These are phyloP conservation scores for Neoarius graeffei DNA, from an alignment of 2,113 vertebrate genomes.

Conservation along the genomic window DNA sequence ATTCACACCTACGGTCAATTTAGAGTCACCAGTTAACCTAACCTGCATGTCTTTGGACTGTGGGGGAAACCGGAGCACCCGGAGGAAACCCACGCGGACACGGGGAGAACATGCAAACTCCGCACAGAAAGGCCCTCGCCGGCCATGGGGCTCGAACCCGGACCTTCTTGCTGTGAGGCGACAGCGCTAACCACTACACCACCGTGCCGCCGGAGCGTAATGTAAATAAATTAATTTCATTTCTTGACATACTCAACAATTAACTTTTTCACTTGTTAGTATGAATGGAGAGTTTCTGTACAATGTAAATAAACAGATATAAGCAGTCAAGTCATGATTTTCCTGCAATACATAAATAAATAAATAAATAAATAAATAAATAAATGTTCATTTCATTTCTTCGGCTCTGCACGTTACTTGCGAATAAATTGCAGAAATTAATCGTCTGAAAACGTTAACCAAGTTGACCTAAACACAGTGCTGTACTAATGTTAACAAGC, in stretches of 20 bases:
- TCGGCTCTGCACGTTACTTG: neutral
- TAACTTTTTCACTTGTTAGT: neutral
- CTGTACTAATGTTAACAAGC: neutral
- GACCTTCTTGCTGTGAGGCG: too few relatives aligned
- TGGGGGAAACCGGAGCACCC: too few relatives aligned
- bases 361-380: neutral
- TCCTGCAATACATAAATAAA: neutral
- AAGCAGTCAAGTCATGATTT: neutral
- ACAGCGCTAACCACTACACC: too few relatives aligned
- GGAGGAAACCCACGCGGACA: too few relatives aligned
- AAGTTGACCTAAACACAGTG: neutral
- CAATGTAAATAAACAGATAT: neutral
- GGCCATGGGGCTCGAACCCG: too few relatives aligned
- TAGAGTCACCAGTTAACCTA: too few relatives aligned
- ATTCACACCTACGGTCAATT: too few relatives aligned
- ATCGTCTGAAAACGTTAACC: neutral
- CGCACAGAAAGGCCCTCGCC: too few relatives aligned
- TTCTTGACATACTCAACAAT: neutral
- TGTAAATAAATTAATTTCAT: neutral
- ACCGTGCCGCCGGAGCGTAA: neutral
- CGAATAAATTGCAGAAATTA: neutral
- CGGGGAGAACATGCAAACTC: too few relatives aligned
- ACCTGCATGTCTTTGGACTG: too few relatives aligned
- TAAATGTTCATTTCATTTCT: neutral
- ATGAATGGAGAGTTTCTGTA: neutral